Evolutionary conservation across 2,113 vertebrate genomes (phyloP), one percentile per base, ranked within the genome.

Genomic region (Pungitius pungitius): DNA sequence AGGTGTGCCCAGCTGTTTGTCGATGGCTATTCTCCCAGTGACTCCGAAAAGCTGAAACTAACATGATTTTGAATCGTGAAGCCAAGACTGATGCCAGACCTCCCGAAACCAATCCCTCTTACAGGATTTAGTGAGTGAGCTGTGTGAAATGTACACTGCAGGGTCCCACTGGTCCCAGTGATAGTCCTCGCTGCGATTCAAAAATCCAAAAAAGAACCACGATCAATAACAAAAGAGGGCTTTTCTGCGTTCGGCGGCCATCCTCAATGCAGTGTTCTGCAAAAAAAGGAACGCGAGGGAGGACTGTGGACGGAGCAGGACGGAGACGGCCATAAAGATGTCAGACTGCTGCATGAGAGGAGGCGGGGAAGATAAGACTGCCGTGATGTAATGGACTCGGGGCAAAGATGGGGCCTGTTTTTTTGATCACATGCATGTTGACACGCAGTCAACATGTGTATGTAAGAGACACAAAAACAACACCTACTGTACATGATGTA

Each of bases 1-100:
- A 91, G 84, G 89, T 81, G 86, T 78, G 84, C 88, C 85, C 81
- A 66, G 87, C 65, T 52, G 54, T 87, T 89, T 82, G 71, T 91
- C 64, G 69, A 87, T 86, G 82, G 84, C 86, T 85, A 88, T 83
- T 90, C 85, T 88, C 73, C 78, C 78, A 83, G 75, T 83, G 82
- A 87, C 77, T 90, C 78, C 80, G 78, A 86, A 30, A 89, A 74
- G 81, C 90, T 89, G 90, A 80, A 88, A 86, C 88, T 91, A 92
- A 93, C 89, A 93, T 92, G 88, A 91, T 93, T 93, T 93, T 69
- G 90, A 90, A 90, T 92, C 37, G 39, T 57, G 64, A 83, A 83
- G 86, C 86, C 83, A 88, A 88, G 75, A 83, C 87, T 88, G 84
- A 90, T 75, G 84, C 79, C 85, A 90, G 87, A 85, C 87, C 71